A percentile compares a stretch with the other conserved stretches of the same genome.
Conservation (phyloP, 1,140 invertebrate species). For the Cylas formicarius region DNA sequence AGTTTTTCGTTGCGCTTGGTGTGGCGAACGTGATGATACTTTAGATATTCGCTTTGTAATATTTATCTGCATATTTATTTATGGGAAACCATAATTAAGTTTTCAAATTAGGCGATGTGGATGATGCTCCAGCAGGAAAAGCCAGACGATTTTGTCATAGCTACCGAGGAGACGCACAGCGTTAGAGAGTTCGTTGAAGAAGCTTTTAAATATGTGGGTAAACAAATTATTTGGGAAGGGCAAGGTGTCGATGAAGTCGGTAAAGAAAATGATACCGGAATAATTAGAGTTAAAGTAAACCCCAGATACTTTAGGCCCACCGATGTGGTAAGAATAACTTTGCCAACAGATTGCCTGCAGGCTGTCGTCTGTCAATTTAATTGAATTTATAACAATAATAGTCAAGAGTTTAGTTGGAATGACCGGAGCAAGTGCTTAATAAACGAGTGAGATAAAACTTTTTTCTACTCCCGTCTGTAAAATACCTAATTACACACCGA, state of each 20-base stretch:
- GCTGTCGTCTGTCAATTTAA: not conserved
- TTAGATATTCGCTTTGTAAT: too few species aligned
- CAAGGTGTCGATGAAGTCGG: conserved; percentile 80
- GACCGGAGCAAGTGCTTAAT: not conserved
- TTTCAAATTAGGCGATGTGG: conserved; percentile 87
- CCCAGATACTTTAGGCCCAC: conserved; percentile 94
- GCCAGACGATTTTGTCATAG: conserved; percentile 96
- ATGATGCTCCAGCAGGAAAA: conserved; percentile 92
- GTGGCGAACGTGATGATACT: too few species aligned
- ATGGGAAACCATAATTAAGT: not conserved
- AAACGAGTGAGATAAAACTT: not conserved
- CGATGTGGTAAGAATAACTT: conserved; percentile 79
- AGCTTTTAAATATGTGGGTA: conserved; percentile 75
- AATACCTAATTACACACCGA: too few species aligned
- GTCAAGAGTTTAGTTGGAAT: conserved; percentile 1
- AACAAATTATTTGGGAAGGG: conserved; percentile 78
- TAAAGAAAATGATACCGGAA: conserved; percentile 70
- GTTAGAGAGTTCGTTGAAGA: conserved; percentile 94
- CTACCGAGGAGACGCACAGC: conserved; percentile 90
- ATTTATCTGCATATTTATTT: conserved; percentile 1
- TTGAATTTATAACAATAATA: conserved; percentile 6
- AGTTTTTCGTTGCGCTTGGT: too few species aligned
- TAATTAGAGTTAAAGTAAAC: conserved; percentile 85
- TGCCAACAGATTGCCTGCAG: not conserved
- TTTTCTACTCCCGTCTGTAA: too few species aligned